Evolutionary conservation across 2,888 invertebrate genomes (phyloP).

Genomic region (Clusia tigrina): DNA sequence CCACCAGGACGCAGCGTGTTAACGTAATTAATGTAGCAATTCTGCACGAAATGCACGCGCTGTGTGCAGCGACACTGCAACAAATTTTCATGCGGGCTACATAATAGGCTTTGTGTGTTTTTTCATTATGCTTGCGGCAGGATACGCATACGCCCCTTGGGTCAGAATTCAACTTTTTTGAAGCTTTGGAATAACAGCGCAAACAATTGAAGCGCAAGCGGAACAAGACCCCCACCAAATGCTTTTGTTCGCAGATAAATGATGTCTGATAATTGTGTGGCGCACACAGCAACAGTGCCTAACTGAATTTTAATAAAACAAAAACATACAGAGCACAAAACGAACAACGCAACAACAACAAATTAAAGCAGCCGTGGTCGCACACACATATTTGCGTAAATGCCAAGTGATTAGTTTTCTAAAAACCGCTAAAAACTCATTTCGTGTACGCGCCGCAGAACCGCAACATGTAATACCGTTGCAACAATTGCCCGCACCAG

Average conservation of each 20-base stretch:
- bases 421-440: slow-evolving; percentile 24
- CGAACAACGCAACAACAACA: slow-evolving; percentile 12
- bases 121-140: no score
- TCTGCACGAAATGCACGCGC: neutral
- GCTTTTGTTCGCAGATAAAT: neutral
- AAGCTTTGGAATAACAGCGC: neutral
- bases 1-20: slow-evolving; percentile 23
- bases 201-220: neutral
- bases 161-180: neutral
- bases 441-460: slow-evolving; percentile 14
- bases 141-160: no score
- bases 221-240: neutral
- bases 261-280: neutral
- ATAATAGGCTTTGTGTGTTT: neutral
- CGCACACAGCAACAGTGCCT: neutral
- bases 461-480: slow-evolving; percentile 18
- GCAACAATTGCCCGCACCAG: neutral
- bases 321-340: no score
- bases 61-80: neutral
- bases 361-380: neutral
- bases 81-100: neutral
- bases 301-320: no score
- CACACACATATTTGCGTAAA: slow-evolving; percentile 17
- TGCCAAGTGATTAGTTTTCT: slow-evolving; percentile 23
- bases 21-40: slow-evolving; percentile 29